Evolutionary conservation across 2,888 invertebrate genomes (phyloP), one percentile per base, ranked within the genome.

Genomic region (Strigamia crassipes): DNA sequence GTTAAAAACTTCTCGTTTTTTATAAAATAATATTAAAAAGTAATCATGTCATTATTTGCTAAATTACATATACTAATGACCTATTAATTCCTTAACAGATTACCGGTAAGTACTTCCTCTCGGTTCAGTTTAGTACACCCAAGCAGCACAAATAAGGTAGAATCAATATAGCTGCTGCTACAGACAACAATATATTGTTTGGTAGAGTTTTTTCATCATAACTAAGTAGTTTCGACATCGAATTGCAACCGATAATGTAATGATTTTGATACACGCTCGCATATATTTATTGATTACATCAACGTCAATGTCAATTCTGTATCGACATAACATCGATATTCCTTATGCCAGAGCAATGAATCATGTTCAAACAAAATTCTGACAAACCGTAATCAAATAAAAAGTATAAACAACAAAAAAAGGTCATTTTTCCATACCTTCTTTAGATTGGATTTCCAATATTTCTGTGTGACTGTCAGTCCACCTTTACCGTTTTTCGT

Each of bases 381-480:
- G 73, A 73, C 73, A 73, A 73, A 27, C 73, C n/a, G 8, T 27
- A 73, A 73, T 73, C 27, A 73, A 73, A 73, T 73, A 73, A 73
- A 31, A 27, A 73, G 27, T 15, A 73, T 12, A 15, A 31, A 73
- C 9, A 31, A 73, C 73, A 73, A 31, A 1, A 66, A 27, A 73
- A 13, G 1, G 1, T 27, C 73, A 27, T 27, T 73, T 27, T 27
- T 73, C 56, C 4, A 18, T 56, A 73, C 73, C 66, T 66, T 66
- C 23, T 66, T 73, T 73, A 27, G 73, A 73, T 27, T 73, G 73
- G 73, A 73, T 73, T 73, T 73, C 31, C 73, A 27, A 73, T 73
- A 31, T 27, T 15, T 27, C 27, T 27, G 3, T 73, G 13, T 23
- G 8, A 27, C 73, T 73, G 73, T 73, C 73, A 73, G 73, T 31